Base-by-base conservation (phyloP, 2,888 invertebrate genomes). In the Coelopa pilipes region DNA sequence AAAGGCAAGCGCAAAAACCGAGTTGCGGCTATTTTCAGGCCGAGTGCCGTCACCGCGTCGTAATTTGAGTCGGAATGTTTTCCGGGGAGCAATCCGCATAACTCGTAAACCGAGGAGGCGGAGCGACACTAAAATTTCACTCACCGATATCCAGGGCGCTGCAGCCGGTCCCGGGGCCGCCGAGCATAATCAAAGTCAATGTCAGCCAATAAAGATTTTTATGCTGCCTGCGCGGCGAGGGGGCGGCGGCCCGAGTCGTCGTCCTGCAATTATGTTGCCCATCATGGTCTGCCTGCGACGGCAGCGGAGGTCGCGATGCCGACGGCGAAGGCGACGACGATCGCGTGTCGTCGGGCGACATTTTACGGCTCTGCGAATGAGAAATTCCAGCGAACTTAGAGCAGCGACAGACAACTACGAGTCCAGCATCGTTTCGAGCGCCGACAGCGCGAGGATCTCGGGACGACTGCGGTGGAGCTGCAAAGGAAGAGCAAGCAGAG, bases 181-280 rank as follows among this genome's bases (percentile, higher is more conserved):
- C 79, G 80, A 83, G 80, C 82, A 84, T 81, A 83, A 84, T 82
- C 83, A 84, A 81, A 82, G 81, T 81, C 83, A 83, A 81, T 83
- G 85, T 80, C 82, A 84, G 81, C 82, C 81, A 81, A 78, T 81
- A 83, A 83, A 84, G 82, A 83, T 80, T 83, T 84, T 84, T 83
- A 83, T 80, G 80, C 80, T 82, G 83, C 84, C 84, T 81, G 80
- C 79, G 80, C 81, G 81, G 79, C n/a, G n/a, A n/a, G n/a, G 34
- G 7, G 34, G 34, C 34, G 34, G 34, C 2, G 34, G 34, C 34
- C n/a, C n/a, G 34, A 34, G 34, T 34, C 34, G 34, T 34, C 34
- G 34, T 34, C 34, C 34, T 34, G 34, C 34, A 34, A 34, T 34
- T 34, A 34, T 34, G 34, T 34, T 34, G 34, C 34, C 34, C 34